Evolutionary conservation across 2,113 vertebrate species (phyloP).

Genomic region (Trochalopteron elliotii): DNA sequence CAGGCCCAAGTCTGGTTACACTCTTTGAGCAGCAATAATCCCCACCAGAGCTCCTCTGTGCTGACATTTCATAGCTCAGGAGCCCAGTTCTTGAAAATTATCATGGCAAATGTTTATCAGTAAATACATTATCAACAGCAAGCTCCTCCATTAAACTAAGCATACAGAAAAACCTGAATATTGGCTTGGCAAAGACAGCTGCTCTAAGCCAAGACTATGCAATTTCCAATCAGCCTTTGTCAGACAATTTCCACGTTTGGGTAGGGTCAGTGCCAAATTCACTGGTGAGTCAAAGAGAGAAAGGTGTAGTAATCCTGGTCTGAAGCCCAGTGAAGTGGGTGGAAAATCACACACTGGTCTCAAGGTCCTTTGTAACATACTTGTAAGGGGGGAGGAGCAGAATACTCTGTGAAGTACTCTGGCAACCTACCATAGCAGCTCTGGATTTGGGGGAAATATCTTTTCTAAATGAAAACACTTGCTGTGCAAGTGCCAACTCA

Average conservation of each 20-base stretch:
- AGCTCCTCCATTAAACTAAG: neutral
- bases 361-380: neutral
- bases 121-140: neutral
- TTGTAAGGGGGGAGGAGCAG: neutral
- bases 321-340: neutral
- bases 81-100: neutral
- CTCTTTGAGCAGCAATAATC: neutral
- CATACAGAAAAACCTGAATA: neutral
- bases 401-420: neutral
- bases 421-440: rapidly evolving
- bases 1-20: neutral
- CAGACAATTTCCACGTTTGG: neutral
- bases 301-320: neutral
- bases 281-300: neutral
- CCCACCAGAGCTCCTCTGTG: neutral
- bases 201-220: neutral
- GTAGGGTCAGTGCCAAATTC: neutral
- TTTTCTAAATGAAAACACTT: neutral
- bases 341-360: neutral
- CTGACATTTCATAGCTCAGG: neutral
- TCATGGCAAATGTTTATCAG: neutral
- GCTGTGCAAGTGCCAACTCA: neutral
- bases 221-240: neutral
- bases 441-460: neutral
- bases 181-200: neutral